Conservation (phyloP, 2,797 vertebrate genomes). For the Salarias fasciatus region DNA sequence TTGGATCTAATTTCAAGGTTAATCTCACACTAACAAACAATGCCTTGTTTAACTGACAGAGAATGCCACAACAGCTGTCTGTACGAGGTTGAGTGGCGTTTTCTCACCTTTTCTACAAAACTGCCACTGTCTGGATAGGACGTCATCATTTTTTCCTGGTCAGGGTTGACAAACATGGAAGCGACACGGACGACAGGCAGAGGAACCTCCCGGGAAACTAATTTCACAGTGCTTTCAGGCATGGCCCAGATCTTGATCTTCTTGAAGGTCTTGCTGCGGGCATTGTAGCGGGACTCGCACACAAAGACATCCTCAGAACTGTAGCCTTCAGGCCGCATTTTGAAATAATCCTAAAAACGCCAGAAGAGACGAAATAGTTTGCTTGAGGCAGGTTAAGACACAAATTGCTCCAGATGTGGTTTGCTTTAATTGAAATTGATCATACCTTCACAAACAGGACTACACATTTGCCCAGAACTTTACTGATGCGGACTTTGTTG, state of each 20-base stretch:
- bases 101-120: slow-evolving; percentile 92
- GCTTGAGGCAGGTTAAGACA: background rate
- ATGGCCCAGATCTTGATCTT: slow-evolving; percentile 98
- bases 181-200: slow-evolving; percentile 95
- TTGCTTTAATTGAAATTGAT: background rate
- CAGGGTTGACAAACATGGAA: slow-evolving; percentile 94
- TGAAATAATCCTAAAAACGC: slow-evolving; percentile 92
- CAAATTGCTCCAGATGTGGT: background rate
- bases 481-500: slow-evolving; percentile 92
- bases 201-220: slow-evolving; percentile 87
- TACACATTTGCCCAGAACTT: slow-evolving; percentile 95
- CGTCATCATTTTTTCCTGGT: slow-evolving; percentile 86
- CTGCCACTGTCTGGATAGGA: slow-evolving; percentile 80
- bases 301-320: slow-evolving; percentile 93
- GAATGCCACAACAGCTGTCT: background rate
- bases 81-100: background rate
- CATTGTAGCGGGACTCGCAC: slow-evolving; percentile 95
- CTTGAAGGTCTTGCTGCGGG: slow-evolving; percentile 94
- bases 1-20: no score
- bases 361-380: background rate
- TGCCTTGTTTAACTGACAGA: no score
- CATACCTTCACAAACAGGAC: slow-evolving; percentile 98
- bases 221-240: slow-evolving; percentile 88
- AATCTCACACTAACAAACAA: no score
- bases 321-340: slow-evolving; percentile 93